Conservation (phyloP, 2,113 vertebrate genomes). For the Haliaeetus leucogaster region DNA sequence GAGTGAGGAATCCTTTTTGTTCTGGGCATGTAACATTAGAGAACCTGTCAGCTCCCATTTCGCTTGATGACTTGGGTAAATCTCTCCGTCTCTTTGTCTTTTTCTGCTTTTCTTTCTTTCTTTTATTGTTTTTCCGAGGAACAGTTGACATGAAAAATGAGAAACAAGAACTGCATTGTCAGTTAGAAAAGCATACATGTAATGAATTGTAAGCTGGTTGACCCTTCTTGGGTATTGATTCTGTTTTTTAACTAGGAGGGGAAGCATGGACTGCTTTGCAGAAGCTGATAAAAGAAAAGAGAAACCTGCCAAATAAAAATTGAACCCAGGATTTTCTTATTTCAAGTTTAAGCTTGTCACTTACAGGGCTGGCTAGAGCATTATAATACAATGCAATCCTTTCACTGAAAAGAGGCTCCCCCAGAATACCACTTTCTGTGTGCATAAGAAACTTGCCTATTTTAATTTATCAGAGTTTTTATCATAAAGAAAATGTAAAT, state of each 20-base stretch:
- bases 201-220: constrained; percentile 51
- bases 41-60: constrained; percentile 58
- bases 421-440: background rate
- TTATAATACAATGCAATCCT: background rate
- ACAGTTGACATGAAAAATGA: constrained; percentile 55
- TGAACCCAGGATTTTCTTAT: background rate
- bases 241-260: background rate
- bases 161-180: constrained; percentile 9
- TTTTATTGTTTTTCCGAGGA: background rate
- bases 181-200: constrained; percentile 10
- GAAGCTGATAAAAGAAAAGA: background rate
- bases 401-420: background rate
- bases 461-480: background rate
- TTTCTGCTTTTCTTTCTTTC: background rate
- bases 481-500: background rate
- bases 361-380: background rate
- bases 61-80: constrained; percentile 27
- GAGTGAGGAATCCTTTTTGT: constrained; percentile 46
- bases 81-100: constrained; percentile 32
- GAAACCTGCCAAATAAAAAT: background rate
- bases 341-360: background rate
- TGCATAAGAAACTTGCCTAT: background rate
- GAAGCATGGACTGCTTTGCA: background rate
- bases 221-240: constrained; percentile 37
- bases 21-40: constrained; percentile 37